These are phyloP conservation scores for Stenolophus ochropezus DNA, from an alignment of 2,888 invertebrate genomes.

Conservation along the genomic window DNA sequence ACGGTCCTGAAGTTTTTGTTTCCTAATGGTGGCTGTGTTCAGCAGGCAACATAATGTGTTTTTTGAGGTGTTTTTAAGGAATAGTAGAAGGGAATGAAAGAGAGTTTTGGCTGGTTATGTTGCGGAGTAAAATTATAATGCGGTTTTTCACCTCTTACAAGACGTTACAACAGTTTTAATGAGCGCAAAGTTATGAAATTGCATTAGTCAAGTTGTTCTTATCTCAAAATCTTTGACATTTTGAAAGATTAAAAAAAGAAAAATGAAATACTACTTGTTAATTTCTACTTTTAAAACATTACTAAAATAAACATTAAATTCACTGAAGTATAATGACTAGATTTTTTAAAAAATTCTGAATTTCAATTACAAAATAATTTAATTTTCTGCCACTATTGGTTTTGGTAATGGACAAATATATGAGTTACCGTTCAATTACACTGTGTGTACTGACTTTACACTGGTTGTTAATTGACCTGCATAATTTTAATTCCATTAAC, in stretches of 20 bases:
- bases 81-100: background rate
- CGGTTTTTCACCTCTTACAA: background rate
- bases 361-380: no score
- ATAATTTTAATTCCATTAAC: no score
- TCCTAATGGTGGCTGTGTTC: background rate
- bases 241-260: background rate
- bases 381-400: no score
- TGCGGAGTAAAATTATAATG: slow-evolving; percentile 19
- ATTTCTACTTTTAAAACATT: no score
- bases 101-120: slow-evolving; percentile 18
- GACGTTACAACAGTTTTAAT: background rate
- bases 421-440: no score
- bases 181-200: background rate
- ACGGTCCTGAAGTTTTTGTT: slow-evolving; percentile 3
- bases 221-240: background rate
- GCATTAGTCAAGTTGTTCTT: background rate
- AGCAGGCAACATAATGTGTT: slow-evolving; percentile 2
- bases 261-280: background rate
- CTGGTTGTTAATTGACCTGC: no score
- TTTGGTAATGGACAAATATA: no score
- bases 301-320: no score
- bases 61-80: slow-evolving; percentile 16
- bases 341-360: no score
- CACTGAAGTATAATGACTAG: no score
- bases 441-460: no score